These are phyloP conservation scores for Patella ulyssiponensis DNA, from an alignment of 2,888 invertebrate species.

Conservation along the genomic window DNA sequence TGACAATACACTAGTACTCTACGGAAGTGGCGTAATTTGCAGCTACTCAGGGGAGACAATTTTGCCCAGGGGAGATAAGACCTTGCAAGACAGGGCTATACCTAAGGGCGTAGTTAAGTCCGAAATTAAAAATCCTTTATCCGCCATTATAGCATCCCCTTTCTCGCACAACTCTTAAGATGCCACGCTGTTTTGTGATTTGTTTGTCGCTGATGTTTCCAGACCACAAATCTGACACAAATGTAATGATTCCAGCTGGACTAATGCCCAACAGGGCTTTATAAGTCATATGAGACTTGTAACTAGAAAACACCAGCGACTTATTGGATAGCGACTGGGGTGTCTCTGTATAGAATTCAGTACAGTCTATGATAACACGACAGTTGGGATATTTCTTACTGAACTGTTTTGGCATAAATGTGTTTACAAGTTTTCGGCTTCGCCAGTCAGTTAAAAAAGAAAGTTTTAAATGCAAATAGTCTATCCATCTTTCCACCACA, in stretches of 20 bases:
- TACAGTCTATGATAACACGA: slow-evolving; percentile 43
- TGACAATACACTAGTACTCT: no score
- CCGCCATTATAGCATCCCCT: slow-evolving; percentile 45
- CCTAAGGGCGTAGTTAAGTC: slow-evolving; percentile 32
- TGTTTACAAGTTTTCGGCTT: neutral
- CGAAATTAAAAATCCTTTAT: slow-evolving; percentile 39
- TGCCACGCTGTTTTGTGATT: slow-evolving; percentile 27
- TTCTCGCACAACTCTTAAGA: slow-evolving; percentile 35
- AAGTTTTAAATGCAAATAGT: neutral
- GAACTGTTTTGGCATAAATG: slow-evolving; percentile 34
- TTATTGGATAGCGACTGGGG: slow-evolving; percentile 29
- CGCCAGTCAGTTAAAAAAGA: neutral
- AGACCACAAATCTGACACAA: slow-evolving; percentile 37
- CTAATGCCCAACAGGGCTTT: slow-evolving; percentile 39
- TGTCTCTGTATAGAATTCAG: slow-evolving; percentile 38
- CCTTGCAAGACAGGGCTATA: no score
- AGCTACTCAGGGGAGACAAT: no score
- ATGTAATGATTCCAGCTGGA: slow-evolving; percentile 36
- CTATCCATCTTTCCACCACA: slow-evolving; percentile 23
- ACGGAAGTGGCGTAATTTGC: no score
- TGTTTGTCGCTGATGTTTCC: slow-evolving; percentile 41
- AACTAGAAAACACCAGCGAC: slow-evolving; percentile 33
- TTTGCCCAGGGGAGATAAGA: no score
- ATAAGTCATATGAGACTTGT: slow-evolving; percentile 36
- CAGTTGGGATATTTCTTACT: slow-evolving; percentile 30